Evolutionary conservation across 2,797 vertebrate genomes (phyloP).

Genomic region (Urocyon cinereoargenteus): DNA sequence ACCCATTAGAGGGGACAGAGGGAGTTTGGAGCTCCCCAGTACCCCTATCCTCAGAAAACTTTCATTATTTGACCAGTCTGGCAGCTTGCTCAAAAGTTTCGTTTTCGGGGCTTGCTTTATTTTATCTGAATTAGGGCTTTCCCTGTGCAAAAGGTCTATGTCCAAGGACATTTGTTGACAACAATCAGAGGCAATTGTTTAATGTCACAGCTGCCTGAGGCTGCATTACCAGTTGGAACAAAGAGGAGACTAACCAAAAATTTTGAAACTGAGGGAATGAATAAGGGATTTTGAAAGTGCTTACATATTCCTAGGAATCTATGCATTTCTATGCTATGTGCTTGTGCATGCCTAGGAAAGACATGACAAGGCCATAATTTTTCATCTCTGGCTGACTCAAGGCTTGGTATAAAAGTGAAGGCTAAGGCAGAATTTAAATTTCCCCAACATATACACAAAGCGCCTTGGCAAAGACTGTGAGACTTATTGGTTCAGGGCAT

Average conservation of each 20-base stretch:
- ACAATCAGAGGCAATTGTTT: background rate
- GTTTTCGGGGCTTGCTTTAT: background rate
- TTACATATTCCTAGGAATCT: background rate
- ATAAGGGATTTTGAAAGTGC: background rate
- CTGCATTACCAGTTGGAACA: background rate
- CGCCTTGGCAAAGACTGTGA: background rate
- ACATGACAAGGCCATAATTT: background rate
- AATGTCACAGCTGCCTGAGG: background rate
- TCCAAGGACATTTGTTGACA: background rate
- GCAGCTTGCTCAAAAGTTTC: background rate
- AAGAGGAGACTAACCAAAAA: background rate
- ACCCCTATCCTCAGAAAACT: background rate
- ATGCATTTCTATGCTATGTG: background rate
- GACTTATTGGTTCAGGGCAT: background rate
- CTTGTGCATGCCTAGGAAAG: background rate
- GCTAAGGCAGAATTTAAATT: background rate
- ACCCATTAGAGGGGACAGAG: background rate
- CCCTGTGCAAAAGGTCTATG: background rate
- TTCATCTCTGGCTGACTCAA: background rate
- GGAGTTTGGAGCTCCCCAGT: background rate
- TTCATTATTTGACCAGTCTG: background rate
- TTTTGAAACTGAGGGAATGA: background rate
- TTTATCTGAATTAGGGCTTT: background rate
- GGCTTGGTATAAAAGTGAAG: background rate
- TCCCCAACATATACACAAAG: background rate